Evolutionary conservation across 2,113 vertebrate genomes (phyloP), one percentile per base, ranked within the genome.

Genomic region (Columba livia): DNA sequence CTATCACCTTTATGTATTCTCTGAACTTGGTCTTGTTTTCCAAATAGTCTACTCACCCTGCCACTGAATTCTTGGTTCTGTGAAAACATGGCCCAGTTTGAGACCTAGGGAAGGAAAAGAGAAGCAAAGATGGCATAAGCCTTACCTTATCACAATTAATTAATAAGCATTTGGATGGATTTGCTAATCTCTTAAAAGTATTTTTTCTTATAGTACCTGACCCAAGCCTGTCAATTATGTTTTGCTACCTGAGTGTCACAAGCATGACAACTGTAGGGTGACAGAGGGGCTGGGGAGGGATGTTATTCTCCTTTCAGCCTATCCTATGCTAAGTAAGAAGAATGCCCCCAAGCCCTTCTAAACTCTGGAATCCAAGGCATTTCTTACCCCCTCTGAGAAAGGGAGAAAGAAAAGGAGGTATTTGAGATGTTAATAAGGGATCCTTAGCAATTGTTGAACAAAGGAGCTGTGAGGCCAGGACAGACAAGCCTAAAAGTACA

Each of bases 331-430:
- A 73, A 93, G 50, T 73, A 77, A 34, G 56, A 88, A 73, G 81
- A 85, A 87, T 95, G 88, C 84, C 83, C 79, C 38, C 57, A 44
- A n/a, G 79, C 74, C 65, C 89, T 96, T 94, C 84, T 89, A 40
- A 81, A 93, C 88, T 90, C 90, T 77, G 93, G 97, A 98, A 98
- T 97, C 86, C 36, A 6, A 94, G 94, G 93, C 60, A 96, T 97
- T 96, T 97, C 96, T 97, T 80, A 88, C 56, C 61, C 66, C 36
- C 77, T 29, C 90, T 47, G 61, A 95, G 95, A 89, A 94, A 90
- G 73, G 69, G 71, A 93, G 87, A 94, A 95, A 85, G 74, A 87
- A 70, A 90, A 84, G 78, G 92, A 89, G 62, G 88, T 82, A 83
- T 84, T 85, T 91, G 50, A 86, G n/a, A 58, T 84, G 93, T 71